Percentiles rank a stretch among this genome's conserved stretches.
Evolutionary conservation across 1,140 invertebrate genomes (phyloP).

Genomic region (Aethina tumida): DNA sequence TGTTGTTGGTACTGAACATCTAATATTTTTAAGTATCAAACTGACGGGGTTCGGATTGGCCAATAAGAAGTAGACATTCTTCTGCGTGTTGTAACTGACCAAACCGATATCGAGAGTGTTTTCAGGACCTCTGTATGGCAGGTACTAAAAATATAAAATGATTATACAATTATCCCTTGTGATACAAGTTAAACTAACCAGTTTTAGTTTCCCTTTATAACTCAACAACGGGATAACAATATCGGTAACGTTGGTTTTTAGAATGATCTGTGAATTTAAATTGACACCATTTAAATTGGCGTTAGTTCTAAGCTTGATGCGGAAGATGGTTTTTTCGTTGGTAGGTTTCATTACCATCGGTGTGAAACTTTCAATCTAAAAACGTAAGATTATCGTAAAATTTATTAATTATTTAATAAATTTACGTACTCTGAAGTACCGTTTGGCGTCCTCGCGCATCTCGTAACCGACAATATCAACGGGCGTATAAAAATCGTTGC

Average conservation of each 20-base stretch:
- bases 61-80: conserved; percentile 60
- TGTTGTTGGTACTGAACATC: conserved; percentile 56
- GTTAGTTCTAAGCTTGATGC: conserved; percentile 44
- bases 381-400: conserved; percentile 23
- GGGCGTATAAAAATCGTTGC: conserved; percentile 61
- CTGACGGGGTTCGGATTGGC: conserved; percentile 68
- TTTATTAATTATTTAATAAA: conserved; percentile 3
- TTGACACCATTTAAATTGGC: conserved; percentile 46
- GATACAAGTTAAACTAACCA: conserved; percentile 34
- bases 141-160: conserved; percentile 31
- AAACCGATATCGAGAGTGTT: conserved; percentile 65
- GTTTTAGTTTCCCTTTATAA: conserved; percentile 61
- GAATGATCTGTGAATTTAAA: conserved; percentile 51
- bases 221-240: conserved; percentile 60
- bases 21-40: conserved; percentile 55
- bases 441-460: conserved; percentile 47
- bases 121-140: conserved; percentile 40
- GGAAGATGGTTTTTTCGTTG: conserved; percentile 49
- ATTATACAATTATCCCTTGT: not conserved
- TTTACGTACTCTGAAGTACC: conserved; percentile 46
- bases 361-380: conserved; percentile 51
- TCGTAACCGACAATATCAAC: conserved; percentile 60
- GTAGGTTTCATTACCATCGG: conserved; percentile 52
- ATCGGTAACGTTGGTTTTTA: conserved; percentile 65
- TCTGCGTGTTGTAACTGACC: conserved; percentile 56